phyloP scores from a whole-genome alignment of 2,888 invertebrate genomes.

The Ophion costatus region DNA sequence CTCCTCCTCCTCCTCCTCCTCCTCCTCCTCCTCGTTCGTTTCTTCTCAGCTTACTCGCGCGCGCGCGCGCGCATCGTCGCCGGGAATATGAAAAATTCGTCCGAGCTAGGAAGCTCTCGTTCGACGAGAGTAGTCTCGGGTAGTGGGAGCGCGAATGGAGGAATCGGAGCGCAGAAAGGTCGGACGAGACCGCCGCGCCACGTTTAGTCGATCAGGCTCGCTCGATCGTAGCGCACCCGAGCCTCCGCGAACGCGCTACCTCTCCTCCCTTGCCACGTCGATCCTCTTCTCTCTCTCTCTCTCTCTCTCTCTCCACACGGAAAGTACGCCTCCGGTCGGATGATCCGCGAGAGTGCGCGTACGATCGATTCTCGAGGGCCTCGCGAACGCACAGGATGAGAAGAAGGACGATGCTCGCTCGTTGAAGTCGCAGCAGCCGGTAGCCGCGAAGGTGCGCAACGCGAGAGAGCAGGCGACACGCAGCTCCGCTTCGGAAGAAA shows the following conservation, averaged over 20 bases:
- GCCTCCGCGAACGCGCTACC: slow-evolving; percentile 1
- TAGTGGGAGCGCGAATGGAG: neutral
- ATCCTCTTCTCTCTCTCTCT: slow-evolving; percentile 12
- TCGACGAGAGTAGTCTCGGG: neutral
- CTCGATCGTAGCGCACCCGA: slow-evolving; percentile 73
- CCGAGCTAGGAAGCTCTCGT: neutral
- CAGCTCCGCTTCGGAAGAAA: neutral
- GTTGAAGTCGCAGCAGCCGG: slow-evolving; percentile 43
- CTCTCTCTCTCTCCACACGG: neutral
- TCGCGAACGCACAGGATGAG: neutral
- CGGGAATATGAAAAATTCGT: neutral
- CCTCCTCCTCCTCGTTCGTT: too few relatives aligned
- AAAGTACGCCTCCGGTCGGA: slow-evolving; percentile 2
- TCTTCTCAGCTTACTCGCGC: too few relatives aligned
- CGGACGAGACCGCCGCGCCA: slow-evolving; percentile 67
- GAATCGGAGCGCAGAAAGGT: slow-evolving; percentile 54
- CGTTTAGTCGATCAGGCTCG: slow-evolving; percentile 78
- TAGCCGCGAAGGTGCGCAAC: slow-evolving; percentile 50
- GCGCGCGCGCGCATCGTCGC: neutral
- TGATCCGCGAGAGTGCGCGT: slow-evolving; percentile 22
- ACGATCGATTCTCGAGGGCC: neutral
- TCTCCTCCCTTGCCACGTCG: slow-evolving; percentile 33
- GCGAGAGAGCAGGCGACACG: slow-evolving; percentile 34
- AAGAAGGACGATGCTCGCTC: slow-evolving; percentile 46
- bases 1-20: too few relatives aligned